Conservation (phyloP, 2,888 invertebrate genomes). For the Heliconius hortense region DNA sequence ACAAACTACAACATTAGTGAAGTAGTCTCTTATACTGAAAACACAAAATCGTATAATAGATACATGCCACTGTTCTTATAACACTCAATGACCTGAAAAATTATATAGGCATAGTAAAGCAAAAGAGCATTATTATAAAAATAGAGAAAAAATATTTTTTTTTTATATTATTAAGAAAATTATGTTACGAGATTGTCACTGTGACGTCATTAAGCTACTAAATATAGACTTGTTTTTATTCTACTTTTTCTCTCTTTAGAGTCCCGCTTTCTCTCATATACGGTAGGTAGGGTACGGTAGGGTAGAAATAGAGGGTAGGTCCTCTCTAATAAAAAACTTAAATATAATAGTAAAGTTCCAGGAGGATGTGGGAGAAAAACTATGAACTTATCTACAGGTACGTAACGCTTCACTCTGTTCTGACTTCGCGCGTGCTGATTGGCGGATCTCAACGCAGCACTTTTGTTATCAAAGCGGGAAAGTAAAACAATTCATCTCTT, state of each 20-base stretch:
- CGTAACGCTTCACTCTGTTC: too few relatives aligned
- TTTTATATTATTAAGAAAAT: neutral
- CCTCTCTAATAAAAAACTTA: too few relatives aligned
- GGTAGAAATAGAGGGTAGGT: too few relatives aligned
- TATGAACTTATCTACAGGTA: too few relatives aligned
- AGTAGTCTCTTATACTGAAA: neutral
- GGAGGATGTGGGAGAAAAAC: too few relatives aligned
- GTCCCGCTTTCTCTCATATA: neutral
- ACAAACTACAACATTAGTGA: neutral
- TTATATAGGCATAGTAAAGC: neutral
- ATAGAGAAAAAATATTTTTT: neutral
- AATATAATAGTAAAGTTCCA: too few relatives aligned
- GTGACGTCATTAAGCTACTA: neutral
- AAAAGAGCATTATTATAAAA: neutral
- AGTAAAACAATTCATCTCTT: too few relatives aligned
- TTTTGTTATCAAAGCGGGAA: too few relatives aligned
- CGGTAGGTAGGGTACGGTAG: too few relatives aligned
- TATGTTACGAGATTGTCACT: neutral
- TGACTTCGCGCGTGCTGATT: too few relatives aligned
- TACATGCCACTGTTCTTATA: neutral
- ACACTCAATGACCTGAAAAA: slow-evolving; percentile 9
- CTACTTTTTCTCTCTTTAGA: neutral
- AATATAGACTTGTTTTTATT: neutral
- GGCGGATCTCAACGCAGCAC: too few relatives aligned
- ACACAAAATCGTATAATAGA: neutral